A percentile compares a stretch with the other conserved stretches of the same genome.
Conservation (phyloP, 2,113 vertebrate genomes). For the Corvus hawaiiensis region DNA sequence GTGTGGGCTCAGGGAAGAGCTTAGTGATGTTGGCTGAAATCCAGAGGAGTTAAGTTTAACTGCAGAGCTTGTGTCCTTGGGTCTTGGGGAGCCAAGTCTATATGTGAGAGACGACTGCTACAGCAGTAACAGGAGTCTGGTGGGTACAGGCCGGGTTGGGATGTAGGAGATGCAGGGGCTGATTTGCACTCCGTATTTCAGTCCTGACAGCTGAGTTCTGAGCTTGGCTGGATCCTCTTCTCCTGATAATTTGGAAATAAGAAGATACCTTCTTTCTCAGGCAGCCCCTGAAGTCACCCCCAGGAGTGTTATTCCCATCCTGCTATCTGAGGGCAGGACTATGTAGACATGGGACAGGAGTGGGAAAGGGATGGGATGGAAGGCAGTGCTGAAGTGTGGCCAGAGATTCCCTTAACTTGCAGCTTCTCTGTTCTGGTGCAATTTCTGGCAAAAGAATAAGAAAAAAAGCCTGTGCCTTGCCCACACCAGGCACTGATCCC, state of each 20-base stretch:
- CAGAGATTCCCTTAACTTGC: neutral
- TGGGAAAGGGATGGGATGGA: neutral
- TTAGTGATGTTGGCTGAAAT: neutral
- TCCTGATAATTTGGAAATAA: neutral
- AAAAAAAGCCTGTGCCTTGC: neutral
- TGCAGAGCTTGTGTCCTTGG: neutral
- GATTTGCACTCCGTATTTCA: neutral
- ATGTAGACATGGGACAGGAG: neutral
- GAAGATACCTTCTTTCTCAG: neutral
- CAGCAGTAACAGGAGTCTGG: neutral
- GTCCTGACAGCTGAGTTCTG: neutral
- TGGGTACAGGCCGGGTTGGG: neutral
- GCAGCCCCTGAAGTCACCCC: neutral
- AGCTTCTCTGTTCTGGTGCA: neutral
- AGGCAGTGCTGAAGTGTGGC: neutral
- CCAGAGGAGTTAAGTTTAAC: neutral
- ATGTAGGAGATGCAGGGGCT: neutral
- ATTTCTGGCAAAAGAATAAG: neutral
- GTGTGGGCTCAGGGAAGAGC: neutral
- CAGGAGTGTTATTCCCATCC: neutral
- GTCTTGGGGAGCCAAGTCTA: neutral
- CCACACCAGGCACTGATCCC: neutral
- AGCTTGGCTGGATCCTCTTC: neutral
- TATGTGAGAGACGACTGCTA: neutral
- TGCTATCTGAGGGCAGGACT: neutral